A percentile compares a stretch with the other conserved stretches of the same genome.
Evolutionary conservation across 2,797 vertebrate species (phyloP).

Genomic region (Pygocentrus nattereri): DNA sequence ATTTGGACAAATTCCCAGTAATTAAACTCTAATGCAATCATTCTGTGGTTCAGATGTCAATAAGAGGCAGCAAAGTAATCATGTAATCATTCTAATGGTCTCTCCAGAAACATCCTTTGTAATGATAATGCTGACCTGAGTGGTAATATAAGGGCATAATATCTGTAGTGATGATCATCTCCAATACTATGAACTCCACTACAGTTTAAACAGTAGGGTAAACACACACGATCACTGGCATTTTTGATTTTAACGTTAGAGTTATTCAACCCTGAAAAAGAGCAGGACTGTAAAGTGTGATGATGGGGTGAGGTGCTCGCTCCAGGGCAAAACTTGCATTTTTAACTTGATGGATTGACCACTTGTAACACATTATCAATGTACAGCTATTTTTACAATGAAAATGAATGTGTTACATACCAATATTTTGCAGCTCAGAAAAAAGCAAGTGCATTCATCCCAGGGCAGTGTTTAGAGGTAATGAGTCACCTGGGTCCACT

Average conservation of each 20-base stretch:
- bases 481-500: too few species aligned
- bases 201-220: too few species aligned
- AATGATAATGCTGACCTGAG: conserved; percentile 11
- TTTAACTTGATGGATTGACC: not conserved
- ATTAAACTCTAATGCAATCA: not conserved
- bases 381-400: not conserved
- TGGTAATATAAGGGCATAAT: not conserved
- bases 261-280: too few species aligned
- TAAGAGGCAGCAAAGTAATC: conserved; percentile 50
- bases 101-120: conserved; percentile 65
- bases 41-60: conserved; percentile 60
- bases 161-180: not conserved
- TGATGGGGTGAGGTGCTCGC: not conserved
- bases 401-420: not conserved
- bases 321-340: not conserved
- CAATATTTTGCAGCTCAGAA: not conserved
- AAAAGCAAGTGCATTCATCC: not conserved
- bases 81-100: conserved; percentile 63
- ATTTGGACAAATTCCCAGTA: not conserved
- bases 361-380: not conserved
- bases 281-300: not conserved
- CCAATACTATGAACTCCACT: too few species aligned
- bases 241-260: too few species aligned
- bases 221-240: too few species aligned
- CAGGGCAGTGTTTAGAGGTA: too few species aligned